Percentiles rank a stretch among this genome's conserved stretches.
Conservation (phyloP, 2,888 invertebrate species). For the Lysandra bellargus region DNA sequence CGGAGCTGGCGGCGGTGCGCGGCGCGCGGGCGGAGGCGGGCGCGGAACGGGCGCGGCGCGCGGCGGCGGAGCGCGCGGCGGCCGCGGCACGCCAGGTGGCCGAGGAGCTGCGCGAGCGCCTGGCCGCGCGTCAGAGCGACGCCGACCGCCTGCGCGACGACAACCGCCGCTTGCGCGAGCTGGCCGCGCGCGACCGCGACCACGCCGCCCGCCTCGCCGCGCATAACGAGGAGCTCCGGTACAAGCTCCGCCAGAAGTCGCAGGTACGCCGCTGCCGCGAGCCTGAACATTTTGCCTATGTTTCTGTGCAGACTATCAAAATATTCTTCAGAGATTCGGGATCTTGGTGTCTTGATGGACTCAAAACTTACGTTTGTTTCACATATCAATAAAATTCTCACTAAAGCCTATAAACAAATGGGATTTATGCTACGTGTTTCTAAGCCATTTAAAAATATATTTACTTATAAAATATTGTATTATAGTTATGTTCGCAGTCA, state of each 20-base stretch:
- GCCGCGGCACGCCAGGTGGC: conserved; percentile 89
- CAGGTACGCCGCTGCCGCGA: conserved; percentile 72
- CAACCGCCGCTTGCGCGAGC: conserved; percentile 85
- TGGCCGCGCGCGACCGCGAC: conserved; percentile 87
- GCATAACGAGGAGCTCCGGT: conserved; percentile 93
- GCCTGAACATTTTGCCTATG: not conserved
- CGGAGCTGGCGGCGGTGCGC: conserved; percentile 89
- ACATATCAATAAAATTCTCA: no score
- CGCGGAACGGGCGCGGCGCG: conserved; percentile 87
- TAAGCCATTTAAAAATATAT: no score
- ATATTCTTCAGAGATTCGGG: no score
- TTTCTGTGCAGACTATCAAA: not conserved
- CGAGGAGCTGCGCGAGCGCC: conserved; percentile 91
- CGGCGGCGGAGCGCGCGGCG: conserved; percentile 86
- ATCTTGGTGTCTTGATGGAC: no score
- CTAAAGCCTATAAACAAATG: no score
- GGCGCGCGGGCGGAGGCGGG: conserved; percentile 85
- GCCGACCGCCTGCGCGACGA: conserved; percentile 80
- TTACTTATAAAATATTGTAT: no score
- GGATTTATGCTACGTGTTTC: no score
- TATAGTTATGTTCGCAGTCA: no score
- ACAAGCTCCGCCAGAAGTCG: conserved; percentile 91
- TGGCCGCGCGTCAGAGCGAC: conserved; percentile 87
- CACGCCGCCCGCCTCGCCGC: conserved; percentile 89
- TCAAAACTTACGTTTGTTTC: no score